Base-by-base conservation (phyloP, 2,888 invertebrate genomes). In the Drosophila koepferae region DNA sequence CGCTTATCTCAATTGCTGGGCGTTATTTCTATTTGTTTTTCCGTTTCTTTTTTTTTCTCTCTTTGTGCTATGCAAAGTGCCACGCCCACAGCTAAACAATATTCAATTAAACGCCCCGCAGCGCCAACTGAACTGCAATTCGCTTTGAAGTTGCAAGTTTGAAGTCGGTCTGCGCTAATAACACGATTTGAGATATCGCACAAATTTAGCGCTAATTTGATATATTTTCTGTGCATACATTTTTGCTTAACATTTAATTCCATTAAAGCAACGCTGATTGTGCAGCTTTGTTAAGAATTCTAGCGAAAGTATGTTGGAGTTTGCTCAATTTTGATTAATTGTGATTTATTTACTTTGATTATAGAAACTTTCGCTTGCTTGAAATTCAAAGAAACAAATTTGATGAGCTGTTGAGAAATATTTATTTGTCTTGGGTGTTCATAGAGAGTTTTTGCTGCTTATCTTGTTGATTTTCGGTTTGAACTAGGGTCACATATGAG, bases 31-130 rank as follows among this genome's bases (percentile, higher is more conserved):
- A 82, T 89, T 85, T 80, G 76, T 60, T 73, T 77, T 18, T 10
- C 46, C 46, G 8, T 34, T 51, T 48, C 28, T 28, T 34, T 44
- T 20, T 20, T 20, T 36, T 18, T 10, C 10, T 36, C 3, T 36
- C 12, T 18, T 20, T 18, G 6, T 40, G 54, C 54, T 54, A 40
- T 75, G 61, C 61, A 56, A 48, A 59, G 46, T 23, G 23, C 31
- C 41, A 55, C 56, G 69, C 69, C 67, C 55, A 44, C 58, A 36
- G 54, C 54, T 51, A 43, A 48, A 28, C 20, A 51, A 86, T 90
- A 90, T 90, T 90, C 91, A 90, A 89, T 89, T 90, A 89, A 88
- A 88, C 86, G 91, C 89, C 89, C 89, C 86, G 80, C 81, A 76
- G 90, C 90, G 28, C 28, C 6, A 78, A 73, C n/a, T 68, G 74